phyloP scores from a whole-genome alignment of 2,888 invertebrate species.

The Melanchra persicariae region DNA sequence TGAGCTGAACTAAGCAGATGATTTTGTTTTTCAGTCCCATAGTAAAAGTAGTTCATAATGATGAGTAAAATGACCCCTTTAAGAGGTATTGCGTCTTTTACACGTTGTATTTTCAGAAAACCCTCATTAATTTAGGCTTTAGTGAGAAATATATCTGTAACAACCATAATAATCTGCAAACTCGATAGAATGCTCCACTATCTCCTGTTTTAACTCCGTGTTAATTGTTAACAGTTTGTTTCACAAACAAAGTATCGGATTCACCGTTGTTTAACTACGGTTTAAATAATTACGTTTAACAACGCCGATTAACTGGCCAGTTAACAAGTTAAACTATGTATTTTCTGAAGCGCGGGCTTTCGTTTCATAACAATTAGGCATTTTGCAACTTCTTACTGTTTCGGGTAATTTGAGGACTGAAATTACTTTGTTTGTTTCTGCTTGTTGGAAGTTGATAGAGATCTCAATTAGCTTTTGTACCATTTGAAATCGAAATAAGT shows the following conservation, averaged over 20 bases:
- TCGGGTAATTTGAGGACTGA: constrained; percentile 43
- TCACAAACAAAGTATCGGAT: constrained; percentile 64
- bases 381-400: constrained; percentile 51
- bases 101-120: too few relatives aligned
- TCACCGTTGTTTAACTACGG: constrained; percentile 62
- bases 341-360: constrained; percentile 53
- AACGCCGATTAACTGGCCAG: constrained; percentile 53
- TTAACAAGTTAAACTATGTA: constrained; percentile 63
- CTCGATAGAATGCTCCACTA: constrained; percentile 9
- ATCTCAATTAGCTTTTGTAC: neutral
- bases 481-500: neutral
- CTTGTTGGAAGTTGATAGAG: constrained; percentile 24
- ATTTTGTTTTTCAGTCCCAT: too few relatives aligned
- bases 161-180: constrained; percentile 17
- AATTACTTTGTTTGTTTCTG: constrained; percentile 38
- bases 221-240: constrained; percentile 60
- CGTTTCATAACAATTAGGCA: constrained; percentile 57
- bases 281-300: constrained; percentile 66
- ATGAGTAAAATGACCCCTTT: too few relatives aligned
- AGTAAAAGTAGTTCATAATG: too few relatives aligned
- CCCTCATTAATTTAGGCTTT: too few relatives aligned
- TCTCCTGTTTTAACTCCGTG: constrained; percentile 36
- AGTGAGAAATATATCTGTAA: neutral
- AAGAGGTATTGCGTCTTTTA: too few relatives aligned
- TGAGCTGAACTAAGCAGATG: too few relatives aligned